Conservation (phyloP, 2,888 invertebrate genomes). For the Drosophila prolongata region DNA sequence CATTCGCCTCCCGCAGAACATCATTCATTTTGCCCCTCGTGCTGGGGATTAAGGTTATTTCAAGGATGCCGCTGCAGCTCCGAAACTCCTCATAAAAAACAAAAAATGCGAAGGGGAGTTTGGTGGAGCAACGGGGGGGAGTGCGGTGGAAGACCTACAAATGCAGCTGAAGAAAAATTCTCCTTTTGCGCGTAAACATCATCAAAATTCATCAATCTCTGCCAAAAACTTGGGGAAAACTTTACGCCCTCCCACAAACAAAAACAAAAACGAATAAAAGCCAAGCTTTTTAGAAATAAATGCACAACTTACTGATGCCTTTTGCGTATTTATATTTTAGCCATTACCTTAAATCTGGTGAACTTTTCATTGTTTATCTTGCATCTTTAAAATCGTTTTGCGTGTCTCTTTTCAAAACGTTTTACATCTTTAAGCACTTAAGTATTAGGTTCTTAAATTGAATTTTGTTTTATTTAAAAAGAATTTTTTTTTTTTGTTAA, state of each 20-base stretch:
- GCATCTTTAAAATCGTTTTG: no score
- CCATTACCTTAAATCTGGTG: background rate
- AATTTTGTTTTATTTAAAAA: background rate
- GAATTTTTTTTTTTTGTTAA: background rate
- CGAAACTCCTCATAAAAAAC: constrained; percentile 14
- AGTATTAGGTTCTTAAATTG: background rate
- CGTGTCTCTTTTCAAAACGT: background rate
- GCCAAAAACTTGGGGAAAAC: constrained; percentile 82
- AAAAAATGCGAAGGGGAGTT: background rate
- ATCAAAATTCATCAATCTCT: constrained; percentile 84
- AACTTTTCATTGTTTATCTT: background rate
- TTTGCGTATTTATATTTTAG: background rate
- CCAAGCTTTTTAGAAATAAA: background rate
- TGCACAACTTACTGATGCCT: constrained; percentile 10
- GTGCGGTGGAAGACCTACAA: constrained; percentile 30
- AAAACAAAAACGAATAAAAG: background rate
- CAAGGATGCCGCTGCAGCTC: constrained; percentile 76
- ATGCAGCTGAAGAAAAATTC: constrained; percentile 56
- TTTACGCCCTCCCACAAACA: constrained; percentile 23
- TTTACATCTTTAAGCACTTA: background rate
- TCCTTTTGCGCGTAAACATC: constrained; percentile 80
- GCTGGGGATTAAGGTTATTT: constrained; percentile 83
- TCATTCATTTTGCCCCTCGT: constrained; percentile 82
- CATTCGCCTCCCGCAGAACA: constrained; percentile 61
- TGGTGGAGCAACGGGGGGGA: background rate